Evolutionary conservation across 2,797 vertebrate species (phyloP), one percentile per base, ranked within the genome.

Genomic region (Phoxinus dragarum): DNA sequence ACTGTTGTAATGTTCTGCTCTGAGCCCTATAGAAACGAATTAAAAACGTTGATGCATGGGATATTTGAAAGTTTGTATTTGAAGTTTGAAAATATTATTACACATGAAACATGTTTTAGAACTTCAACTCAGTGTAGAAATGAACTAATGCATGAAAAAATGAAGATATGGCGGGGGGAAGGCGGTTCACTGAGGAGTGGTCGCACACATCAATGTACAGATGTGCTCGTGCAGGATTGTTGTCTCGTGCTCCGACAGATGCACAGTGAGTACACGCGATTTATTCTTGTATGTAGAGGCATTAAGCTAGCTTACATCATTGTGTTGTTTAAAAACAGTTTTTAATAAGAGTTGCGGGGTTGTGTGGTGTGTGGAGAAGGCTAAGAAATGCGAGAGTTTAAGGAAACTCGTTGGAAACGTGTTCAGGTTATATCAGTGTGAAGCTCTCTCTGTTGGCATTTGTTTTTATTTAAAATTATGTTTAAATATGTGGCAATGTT

Each of bases 131-230:
- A 10, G 17, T 19, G 7, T 54, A 36, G 31, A 52, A 31, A 21
- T 36, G 2, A 6, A 36, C 5, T 14, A 36, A 23, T 14, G 21
- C 31, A 27, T 59, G 6, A 34, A 23, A 66, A 61, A 47, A n/a
- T 7, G 19, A 36, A 67, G 1, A 52, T 12, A 9, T 7, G 27
- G 27, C 6, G 69, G 34, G 64, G 64, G 49, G 49, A 3, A 34
- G 42, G 84, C 5, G 31, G 21, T 21, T 40, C 9, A 44, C 5
- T 59, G 38, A 69, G 74, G 84, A 73, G 76, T 61, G 76, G 76
- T 73, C 76, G 5, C 49, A 38, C 49, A 38, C 3, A 47, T 54
- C 16, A 10, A 16, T 52, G 10, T 14, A 47, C 27, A 44, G 34
- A 69, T 5, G 3, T 16, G 54, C 54, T 80, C 21, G 31, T 64